phyloP scores from a whole-genome alignment of 2,113 vertebrate genomes.

The Taxidea taxus region DNA sequence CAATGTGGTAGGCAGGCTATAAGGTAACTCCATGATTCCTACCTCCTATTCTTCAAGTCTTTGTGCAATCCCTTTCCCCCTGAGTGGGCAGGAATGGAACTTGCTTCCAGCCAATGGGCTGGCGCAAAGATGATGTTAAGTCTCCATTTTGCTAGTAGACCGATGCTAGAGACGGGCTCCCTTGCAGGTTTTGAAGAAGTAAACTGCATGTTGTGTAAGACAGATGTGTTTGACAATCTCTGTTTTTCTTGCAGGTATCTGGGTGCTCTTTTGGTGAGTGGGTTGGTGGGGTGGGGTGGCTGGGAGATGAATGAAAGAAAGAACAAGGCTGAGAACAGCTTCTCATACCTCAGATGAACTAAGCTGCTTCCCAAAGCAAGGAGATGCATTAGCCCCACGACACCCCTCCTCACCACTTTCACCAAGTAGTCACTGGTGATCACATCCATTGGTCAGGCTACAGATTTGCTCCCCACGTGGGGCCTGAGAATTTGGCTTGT shows the following conservation, averaged over 20 bases:
- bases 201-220: not conserved
- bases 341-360: not conserved
- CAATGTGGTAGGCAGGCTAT: not conserved
- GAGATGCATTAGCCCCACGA: not conserved
- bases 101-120: not conserved
- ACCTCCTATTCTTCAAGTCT: not conserved
- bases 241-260: not conserved
- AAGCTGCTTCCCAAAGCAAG: not conserved
- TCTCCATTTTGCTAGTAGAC: not conserved
- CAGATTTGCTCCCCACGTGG: not conserved
- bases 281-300: not conserved
- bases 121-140: not conserved
- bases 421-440: not conserved
- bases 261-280: not conserved
- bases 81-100: not conserved
- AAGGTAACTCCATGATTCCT: not conserved
- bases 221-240: not conserved
- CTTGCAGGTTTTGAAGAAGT: not conserved
- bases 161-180: not conserved
- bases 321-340: not conserved
- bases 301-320: not conserved
- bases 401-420: not conserved
- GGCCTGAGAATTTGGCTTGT: not conserved
- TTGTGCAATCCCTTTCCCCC: not conserved
- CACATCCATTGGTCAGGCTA: not conserved